Evolutionary conservation across 2,888 invertebrate species (phyloP), one percentile per base, ranked within the genome.

Genomic region (Anagyrus pseudococci): DNA sequence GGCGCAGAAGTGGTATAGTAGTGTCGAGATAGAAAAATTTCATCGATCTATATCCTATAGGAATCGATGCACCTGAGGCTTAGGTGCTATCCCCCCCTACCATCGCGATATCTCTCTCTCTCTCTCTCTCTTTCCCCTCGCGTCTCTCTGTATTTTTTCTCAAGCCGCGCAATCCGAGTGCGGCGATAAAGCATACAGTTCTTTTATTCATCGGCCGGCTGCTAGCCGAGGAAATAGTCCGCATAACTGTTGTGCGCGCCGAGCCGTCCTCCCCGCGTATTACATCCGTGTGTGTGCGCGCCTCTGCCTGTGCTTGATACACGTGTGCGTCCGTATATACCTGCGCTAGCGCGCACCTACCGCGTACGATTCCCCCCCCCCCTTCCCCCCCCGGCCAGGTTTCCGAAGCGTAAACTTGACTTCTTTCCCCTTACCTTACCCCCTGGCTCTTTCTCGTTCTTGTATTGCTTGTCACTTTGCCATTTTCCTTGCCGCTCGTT

Each of bases 211-310:
- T 65, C 62, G 55, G 13, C 8, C n/a, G 29, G 17, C 20, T 41
- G 20, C 49, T 33, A 50, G 41, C 37, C 55, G 47, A 69, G 69
- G 70, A 74, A 74, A 72, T 71, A 73, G 72, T 72, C 73, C 68
- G 72, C 73, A 72, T 71, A 74, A 72, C 72, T 70, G 73, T 74
- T 73, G 72, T 72, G 70, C 71, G 70, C 53, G 55, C 50, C 23
- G 15, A 72, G 66, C 70, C 69, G 64, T 55, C 73, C 71, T 69
- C 73, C 67, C 72, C 72, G 72, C 41, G 4, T 15, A 41, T n/a
- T 10, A 29, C 29, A 29, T 29, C 4, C 10, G 6, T 10, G 10
- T 29, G 10, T 10, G 29, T 29, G 10, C 10, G 10, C 10, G 29
- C 10, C 4, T 29, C 4, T 10, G 10, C 29, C 4, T 29, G 10